Conservation (phyloP, 2,888 invertebrate genomes). For the Meta bourneti region DNA sequence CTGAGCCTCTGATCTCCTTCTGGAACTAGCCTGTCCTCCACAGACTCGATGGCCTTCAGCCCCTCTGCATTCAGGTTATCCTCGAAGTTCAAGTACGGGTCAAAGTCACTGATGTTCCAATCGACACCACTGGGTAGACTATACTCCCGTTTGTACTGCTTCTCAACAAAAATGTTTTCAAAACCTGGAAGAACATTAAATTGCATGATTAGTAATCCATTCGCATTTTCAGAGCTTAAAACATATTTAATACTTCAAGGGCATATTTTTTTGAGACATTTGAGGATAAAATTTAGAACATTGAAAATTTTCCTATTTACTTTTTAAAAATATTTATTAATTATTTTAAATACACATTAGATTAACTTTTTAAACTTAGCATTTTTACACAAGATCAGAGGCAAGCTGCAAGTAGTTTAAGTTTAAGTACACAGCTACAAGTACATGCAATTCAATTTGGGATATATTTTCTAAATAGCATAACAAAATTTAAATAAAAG, state of each 20-base stretch:
- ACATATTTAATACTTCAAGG: neutral
- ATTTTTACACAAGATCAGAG: no score
- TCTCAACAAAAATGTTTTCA: conserved; percentile 41
- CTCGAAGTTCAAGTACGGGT: conserved; percentile 70
- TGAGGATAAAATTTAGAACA: neutral
- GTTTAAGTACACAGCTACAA: neutral
- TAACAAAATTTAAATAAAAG: neutral
- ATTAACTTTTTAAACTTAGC: no score
- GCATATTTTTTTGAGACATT: neutral
- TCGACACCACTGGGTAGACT: conserved; percentile 57
- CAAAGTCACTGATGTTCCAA: conserved; percentile 61
- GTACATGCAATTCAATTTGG: neutral
- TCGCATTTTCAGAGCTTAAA: neutral
- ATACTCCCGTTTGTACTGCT: conserved; percentile 33
- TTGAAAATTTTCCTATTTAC: neutral
- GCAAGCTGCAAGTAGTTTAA: no score
- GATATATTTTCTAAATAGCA: neutral
- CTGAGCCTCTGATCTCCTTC: conserved; percentile 56
- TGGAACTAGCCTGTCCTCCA: conserved; percentile 68
- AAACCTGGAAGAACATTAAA: conserved; percentile 43
- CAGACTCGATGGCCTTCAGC: conserved; percentile 45
- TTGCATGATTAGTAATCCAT: neutral
- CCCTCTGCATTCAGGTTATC: conserved; percentile 18
- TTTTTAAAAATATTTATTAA: neutral
- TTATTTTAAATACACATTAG: no score